A percentile compares a stretch with the other conserved stretches of the same genome.
phyloP scores from a whole-genome alignment of 1,140 invertebrate genomes.

The Fopius arisanus region DNA sequence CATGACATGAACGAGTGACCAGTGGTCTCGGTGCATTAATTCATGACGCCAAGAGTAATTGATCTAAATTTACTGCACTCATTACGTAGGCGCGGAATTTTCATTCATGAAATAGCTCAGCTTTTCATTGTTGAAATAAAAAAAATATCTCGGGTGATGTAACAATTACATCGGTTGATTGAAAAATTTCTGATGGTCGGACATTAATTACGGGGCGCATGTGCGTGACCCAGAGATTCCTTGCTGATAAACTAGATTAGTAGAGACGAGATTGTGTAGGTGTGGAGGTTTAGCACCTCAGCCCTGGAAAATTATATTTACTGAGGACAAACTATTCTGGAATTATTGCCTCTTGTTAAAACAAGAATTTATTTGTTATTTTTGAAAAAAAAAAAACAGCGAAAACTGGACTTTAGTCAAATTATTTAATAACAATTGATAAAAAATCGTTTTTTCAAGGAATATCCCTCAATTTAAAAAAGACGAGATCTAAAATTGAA shows the following conservation, averaged over 20 bases:
- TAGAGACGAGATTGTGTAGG: not conserved
- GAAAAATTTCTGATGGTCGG: not conserved
- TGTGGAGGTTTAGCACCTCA: not conserved
- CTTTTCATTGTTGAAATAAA: too few species aligned
- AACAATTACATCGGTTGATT: not conserved
- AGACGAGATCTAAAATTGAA: too few species aligned
- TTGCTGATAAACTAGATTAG: not conserved
- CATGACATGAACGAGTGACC: not conserved
- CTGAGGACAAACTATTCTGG: not conserved
- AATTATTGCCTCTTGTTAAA: too few species aligned
- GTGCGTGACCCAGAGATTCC: not conserved
- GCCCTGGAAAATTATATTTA: not conserved
- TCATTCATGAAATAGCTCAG: not conserved
- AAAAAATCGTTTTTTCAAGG: too few species aligned
- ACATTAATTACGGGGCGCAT: not conserved
- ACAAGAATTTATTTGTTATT: too few species aligned
- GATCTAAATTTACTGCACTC: slow-evolving; percentile 47
- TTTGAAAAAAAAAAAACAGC: too few species aligned
- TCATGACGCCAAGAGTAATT: slow-evolving; percentile 53
- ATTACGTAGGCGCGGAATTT: slow-evolving; percentile 26
- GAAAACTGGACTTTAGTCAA: too few species aligned
- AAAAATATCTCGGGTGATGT: too few species aligned
- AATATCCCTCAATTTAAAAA: too few species aligned
- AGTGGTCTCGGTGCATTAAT: slow-evolving; percentile 34
- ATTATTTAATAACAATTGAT: too few species aligned